phyloP scores from a whole-genome alignment of 2,888 invertebrate species.

The Lottia gigantea region DNA sequence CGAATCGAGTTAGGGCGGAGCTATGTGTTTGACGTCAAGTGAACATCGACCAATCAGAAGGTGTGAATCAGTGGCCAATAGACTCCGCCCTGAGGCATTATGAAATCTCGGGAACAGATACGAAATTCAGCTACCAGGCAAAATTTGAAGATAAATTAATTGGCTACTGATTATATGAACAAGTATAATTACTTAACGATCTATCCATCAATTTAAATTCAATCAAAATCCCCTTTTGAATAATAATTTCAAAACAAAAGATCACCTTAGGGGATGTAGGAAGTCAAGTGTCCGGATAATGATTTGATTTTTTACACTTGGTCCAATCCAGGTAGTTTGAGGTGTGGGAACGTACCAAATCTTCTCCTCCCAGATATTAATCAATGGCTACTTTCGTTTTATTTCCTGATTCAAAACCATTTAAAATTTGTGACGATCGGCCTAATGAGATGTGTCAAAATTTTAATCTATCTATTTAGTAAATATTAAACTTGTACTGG shows the following conservation, averaged over 20 bases:
- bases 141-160: conserved; percentile 7
- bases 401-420: no score
- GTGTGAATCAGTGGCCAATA: not conserved
- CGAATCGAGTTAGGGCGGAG: not conserved
- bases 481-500: no score
- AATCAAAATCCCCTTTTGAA: not conserved
- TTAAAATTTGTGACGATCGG: no score
- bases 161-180: not conserved
- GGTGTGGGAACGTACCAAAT: not conserved
- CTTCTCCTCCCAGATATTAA: no score
- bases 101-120: not conserved
- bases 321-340: not conserved
- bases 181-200: conserved; percentile 7
- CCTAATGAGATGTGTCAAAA: no score
- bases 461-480: no score
- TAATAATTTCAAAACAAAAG: not conserved
- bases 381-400: no score
- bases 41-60: not conserved
- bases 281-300: no score
- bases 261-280: not conserved
- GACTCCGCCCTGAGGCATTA: conserved; percentile 3
- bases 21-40: not conserved
- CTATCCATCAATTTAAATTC: conserved; percentile 5
- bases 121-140: not conserved
- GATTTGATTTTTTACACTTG: no score